phyloP scores from a whole-genome alignment of 2,113 vertebrate species.

The Ciconia stormi region DNA sequence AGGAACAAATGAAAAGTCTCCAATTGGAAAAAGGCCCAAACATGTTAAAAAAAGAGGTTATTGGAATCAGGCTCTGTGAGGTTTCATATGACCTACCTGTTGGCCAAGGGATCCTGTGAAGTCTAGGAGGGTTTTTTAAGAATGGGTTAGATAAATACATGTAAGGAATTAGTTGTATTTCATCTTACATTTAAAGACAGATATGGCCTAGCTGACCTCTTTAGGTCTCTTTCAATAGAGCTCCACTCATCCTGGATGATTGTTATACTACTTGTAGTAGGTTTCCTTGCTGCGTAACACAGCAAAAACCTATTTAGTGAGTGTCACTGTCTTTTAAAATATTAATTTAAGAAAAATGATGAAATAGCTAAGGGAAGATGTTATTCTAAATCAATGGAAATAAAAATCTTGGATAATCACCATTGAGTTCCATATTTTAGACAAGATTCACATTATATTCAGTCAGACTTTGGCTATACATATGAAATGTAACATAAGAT shows the following conservation, averaged over 20 bases:
- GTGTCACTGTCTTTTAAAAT: background rate
- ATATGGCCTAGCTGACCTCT: background rate
- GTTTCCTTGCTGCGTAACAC: background rate
- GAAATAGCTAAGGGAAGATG: background rate
- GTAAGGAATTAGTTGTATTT: background rate
- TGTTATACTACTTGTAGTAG: background rate
- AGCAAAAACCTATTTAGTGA: background rate
- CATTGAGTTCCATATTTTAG: background rate
- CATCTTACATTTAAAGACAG: background rate
- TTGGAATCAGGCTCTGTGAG: background rate
- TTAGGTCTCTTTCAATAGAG: background rate
- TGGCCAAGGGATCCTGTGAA: background rate
- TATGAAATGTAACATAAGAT: background rate
- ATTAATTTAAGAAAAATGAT: background rate
- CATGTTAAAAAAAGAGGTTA: background rate
- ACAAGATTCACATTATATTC: background rate
- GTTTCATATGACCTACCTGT: background rate
- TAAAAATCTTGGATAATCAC: background rate
- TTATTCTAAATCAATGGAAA: background rate
- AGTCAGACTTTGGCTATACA: background rate
- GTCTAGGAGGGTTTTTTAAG: background rate
- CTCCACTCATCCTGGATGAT: background rate
- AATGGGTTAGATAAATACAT: background rate
- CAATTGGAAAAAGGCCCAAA: background rate
- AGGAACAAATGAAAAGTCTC: background rate